Base-by-base conservation (phyloP, 2,113 vertebrate species). In the Damaliscus lunatus region DNA sequence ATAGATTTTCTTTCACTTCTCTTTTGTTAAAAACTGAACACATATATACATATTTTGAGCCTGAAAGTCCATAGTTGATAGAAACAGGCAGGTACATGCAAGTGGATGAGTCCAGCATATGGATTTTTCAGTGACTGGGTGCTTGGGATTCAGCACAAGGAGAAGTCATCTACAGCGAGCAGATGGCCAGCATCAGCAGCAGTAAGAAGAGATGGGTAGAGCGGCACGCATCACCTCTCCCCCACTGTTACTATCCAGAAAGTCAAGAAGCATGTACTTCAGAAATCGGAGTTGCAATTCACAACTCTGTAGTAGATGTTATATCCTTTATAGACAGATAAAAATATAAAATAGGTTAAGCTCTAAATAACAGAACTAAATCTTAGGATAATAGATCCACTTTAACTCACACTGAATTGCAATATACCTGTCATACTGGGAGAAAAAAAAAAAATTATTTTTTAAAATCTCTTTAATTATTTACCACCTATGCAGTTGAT, bases 301-400 rank as follows among this genome's bases (percentile, higher is more conserved):
- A 40, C 48, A 91, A 3, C 55, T 84, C 62, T 87, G 23, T 80
- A 62, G 93, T 46, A 87, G 33, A 48, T 46, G n/a, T 91, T 84
- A 78, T 15, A 46, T 55, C 16, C 57, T 94, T 78, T 83, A 53
- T 62, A 85, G 82, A 60, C 11, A 27, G n/a, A 59, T 71, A 82
- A 92, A 96, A 96, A 88, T 50, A 92, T 46, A 40, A 71, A 96
- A 80, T 23, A 33, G 40, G 53, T 88, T 87, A 33, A 52, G 60
- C 13, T 86, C 19, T 78, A 46, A 62, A 52, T 88, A 96, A 83
- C 43, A 93, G 29, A 87, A 71, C 62, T 92, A 60, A 90, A 86
- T 64, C 48, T 53, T 87, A 36, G 55, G 50, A 60, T 62, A 78
- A 64, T 27, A 86, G 67, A 93, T 77, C 55, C 17, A 64, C 31